Conservation (phyloP, 2,113 vertebrate species). For the Lepidothrix coronata region DNA sequence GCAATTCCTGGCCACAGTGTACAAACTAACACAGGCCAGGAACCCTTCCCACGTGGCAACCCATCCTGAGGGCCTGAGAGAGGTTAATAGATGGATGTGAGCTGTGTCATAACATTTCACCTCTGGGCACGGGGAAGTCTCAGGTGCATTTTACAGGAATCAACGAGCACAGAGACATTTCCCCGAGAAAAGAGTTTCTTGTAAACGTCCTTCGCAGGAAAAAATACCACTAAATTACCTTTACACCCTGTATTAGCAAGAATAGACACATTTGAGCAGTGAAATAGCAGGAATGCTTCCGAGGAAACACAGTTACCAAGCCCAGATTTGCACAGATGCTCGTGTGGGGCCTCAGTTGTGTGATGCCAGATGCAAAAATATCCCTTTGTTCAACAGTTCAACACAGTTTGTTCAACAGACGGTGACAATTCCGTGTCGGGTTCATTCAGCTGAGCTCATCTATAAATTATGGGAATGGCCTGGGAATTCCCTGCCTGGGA, state of each 20-base stretch:
- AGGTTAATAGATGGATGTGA: neutral
- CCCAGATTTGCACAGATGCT: slow-evolving; percentile 45
- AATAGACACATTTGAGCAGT: neutral
- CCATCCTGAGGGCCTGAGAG: neutral
- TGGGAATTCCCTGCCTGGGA: slow-evolving; percentile 52
- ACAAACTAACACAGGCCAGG: neutral
- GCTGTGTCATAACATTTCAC: neutral
- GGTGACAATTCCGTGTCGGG: slow-evolving; percentile 31
- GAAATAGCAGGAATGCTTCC: neutral
- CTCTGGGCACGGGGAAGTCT: neutral
- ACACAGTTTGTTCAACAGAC: slow-evolving; percentile 62
- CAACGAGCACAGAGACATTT: neutral
- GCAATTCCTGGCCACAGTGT: neutral
- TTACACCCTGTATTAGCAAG: neutral
- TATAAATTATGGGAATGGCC: slow-evolving; percentile 35
- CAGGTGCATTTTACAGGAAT: neutral
- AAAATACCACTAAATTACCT: neutral
- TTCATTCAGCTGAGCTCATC: slow-evolving; percentile 44
- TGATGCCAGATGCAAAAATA: slow-evolving; percentile 40
- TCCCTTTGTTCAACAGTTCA: slow-evolving; percentile 57
- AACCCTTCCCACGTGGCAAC: neutral
- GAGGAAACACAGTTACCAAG: neutral
- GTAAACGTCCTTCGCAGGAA: neutral
- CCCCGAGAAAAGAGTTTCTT: neutral
- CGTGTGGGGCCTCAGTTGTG: neutral